Conservation (phyloP, 2,113 vertebrate species). For the Indri indri region DNA sequence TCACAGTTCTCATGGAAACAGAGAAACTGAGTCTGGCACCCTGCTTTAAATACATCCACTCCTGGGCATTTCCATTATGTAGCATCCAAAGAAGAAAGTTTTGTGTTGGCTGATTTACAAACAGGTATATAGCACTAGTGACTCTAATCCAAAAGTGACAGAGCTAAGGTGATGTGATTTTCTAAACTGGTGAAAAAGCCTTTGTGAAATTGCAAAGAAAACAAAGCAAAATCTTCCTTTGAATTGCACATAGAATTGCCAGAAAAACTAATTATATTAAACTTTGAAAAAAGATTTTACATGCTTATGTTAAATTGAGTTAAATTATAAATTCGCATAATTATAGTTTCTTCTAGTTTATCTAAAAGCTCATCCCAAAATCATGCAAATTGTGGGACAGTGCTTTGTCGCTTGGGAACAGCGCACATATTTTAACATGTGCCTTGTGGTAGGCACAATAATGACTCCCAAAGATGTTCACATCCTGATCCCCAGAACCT, state of each 20-base stretch:
- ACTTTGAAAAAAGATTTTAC: not conserved
- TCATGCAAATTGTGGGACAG: not conserved
- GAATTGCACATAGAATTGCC: not conserved
- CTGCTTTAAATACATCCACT: not conserved
- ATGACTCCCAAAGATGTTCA: not conserved
- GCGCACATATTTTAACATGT: not conserved
- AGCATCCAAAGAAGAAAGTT: not conserved
- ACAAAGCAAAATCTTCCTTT: not conserved
- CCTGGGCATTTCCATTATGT: not conserved
- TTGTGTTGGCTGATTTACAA: not conserved
- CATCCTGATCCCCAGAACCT: not conserved
- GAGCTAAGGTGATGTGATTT: not conserved
- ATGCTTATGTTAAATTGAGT: not conserved
- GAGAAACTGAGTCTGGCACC: not conserved
- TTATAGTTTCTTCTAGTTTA: not conserved
- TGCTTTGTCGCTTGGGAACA: not conserved
- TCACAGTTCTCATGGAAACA: not conserved
- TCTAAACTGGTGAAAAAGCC: not conserved
- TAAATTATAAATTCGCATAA: not conserved
- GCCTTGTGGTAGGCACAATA: not conserved
- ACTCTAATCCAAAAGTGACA: not conserved
- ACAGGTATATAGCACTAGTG: not conserved
- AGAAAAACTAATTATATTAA: not conserved
- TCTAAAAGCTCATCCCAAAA: not conserved
- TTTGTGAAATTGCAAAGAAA: not conserved